Base-by-base conservation (phyloP, 2,797 vertebrate genomes). In the Knipowitschia caucasica region DNA sequence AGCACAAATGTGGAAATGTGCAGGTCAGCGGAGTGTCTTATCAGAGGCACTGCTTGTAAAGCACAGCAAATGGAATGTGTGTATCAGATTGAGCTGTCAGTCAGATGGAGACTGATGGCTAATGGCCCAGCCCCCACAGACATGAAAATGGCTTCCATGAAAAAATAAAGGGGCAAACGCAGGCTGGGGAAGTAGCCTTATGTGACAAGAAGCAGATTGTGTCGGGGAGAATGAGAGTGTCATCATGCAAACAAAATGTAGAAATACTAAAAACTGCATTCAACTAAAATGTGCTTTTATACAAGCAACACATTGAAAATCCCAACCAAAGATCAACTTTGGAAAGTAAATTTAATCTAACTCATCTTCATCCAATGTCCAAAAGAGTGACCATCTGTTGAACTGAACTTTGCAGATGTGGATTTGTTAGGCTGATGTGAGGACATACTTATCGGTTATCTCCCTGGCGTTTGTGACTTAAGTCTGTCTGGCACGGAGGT, bases 61-160 rank as follows among this genome's bases (percentile, higher is more conserved):
- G 82, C 64, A 24, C 53, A 36, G 80, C 62, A 81, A 83, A 83
- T 83, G 71, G 75, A 85, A 86, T 87, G 67, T 69, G 78, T 71
- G 67, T 82, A 88, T 89, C 84, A 86, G 86, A 90, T 85, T 80
- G 67, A 77, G 67, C 61, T 83, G 84, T 85, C 88, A 77, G 65
- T 86, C 75, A 71, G 62, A 85, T 62, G 73, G 69, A 82, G 86
- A 89, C 57, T 69, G 75, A 88, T 80, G 73, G 71, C 56, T 77
- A 51, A 59, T 70, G 58, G 76, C 18, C 57, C 73, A 61, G 58
- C 75, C 80, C 69, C 69, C 79, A 62, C 40, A 69, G 69, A 67
- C 57, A 45, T 6, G 40, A 62, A 38, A 29, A 45, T 20, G 9
- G 67, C 51, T 77, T 75, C 62, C 64, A 53, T 65, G 31, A 58